Percentiles rank a stretch among this genome's conserved stretches.
These are phyloP conservation scores for Diadumene lineata DNA, from an alignment of 92 coral and sea anemone genomes.

Conservation along the genomic window DNA sequence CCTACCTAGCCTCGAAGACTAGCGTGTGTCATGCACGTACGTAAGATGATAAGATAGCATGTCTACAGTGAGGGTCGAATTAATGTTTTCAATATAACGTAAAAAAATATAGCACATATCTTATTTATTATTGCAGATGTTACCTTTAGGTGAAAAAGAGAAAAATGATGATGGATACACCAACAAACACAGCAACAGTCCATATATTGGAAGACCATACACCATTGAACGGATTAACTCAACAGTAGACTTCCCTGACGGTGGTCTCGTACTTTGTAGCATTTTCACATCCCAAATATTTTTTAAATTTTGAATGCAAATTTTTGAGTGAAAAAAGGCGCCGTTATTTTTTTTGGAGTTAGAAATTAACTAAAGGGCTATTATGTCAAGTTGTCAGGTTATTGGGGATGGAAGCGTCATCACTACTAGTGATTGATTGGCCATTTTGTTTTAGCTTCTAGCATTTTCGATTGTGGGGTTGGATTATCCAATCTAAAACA, in stretches of 20 bases:
- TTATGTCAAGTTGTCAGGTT: too few relatives aligned
- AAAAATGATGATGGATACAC: neutral
- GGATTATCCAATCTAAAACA: neutral
- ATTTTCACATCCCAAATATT: too few relatives aligned
- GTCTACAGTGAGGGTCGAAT: neutral
- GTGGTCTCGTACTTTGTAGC: too few relatives aligned
- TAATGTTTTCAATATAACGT: neutral
- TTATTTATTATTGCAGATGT: neutral
- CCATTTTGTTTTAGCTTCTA: neutral
- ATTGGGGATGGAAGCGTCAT: neutral
- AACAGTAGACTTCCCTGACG: too few relatives aligned
- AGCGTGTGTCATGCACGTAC: too few relatives aligned
- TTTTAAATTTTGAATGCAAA: too few relatives aligned
- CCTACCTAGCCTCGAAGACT: too few relatives aligned
- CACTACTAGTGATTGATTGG: neutral
- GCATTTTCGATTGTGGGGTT: neutral
- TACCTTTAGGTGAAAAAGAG: neutral
- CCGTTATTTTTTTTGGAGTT: too few relatives aligned
- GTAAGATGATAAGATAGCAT: too few relatives aligned
- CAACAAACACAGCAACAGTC: neutral
- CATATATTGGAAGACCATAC: neutral
- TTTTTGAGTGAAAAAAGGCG: too few relatives aligned
- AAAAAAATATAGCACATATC: neutral
- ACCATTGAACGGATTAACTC: neutral
- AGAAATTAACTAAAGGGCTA: neutral